Base-by-base conservation (phyloP, 2,113 vertebrate genomes). In the Phyllostomus discolor region DNA sequence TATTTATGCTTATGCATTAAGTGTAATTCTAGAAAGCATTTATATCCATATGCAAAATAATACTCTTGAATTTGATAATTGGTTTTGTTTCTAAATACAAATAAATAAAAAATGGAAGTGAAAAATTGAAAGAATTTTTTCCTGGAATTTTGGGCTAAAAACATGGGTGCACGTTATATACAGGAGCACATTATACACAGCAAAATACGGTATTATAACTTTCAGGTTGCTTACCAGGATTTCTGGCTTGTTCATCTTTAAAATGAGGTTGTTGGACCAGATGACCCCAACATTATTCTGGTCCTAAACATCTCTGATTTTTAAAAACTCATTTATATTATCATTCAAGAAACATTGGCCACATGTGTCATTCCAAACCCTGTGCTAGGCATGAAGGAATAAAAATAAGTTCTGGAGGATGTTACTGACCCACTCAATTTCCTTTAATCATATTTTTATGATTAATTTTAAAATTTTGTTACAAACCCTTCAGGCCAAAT, bases 331-430 rank as follows among this genome's bases (percentile, higher is more conserved):
- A n/a, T 57, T 92, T 70, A 43, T 86, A 89, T 70, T 78, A 48
- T 82, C 48, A 75, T 64, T 93, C 28, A 78, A 54, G 57, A 83
- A 97, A 88, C 41, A 28, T 28, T 72, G 72, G 41, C 5, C 78
- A 78, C 38, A 54, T 24, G 11, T 73, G 64, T 85, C 33, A 19
- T 95, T 80, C 50, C 81, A 88, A 90, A 7, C 59, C 19, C 50
- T 90, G 38, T 81, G 15, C 57, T 94, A 62, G 50, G 54, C 66
- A 83, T 22, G 38, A 88, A 86, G n/a, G 9, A 75, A 70, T 78
- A 96, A 94, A 89, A 88, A 19, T 86, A n/a, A 88, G 67, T 88
- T 88, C 62, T 92, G 76, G 22, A 91, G 83, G 54, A 26, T 91
- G 19, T 75, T 83, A n/a, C 28, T 72, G 15, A 72, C 50, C 50